These are phyloP conservation scores for Umimayanthus chanpuru DNA, from an alignment of 92 coral and sea anemone species.

Conservation along the genomic window DNA sequence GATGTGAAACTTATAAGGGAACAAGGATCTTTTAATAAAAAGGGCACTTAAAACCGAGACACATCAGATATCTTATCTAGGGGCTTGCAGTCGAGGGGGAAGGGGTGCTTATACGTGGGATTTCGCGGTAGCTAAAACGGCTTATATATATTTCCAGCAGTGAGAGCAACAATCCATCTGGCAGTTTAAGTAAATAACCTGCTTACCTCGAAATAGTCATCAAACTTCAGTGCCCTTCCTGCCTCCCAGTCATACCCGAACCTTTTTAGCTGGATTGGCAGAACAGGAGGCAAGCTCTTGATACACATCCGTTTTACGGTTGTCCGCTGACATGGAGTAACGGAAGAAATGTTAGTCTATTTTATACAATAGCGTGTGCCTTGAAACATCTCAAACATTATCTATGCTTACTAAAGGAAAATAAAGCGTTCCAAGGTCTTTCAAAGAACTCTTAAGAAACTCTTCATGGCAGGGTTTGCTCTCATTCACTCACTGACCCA, in stretches of 20 bases:
- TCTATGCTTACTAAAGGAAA: background rate
- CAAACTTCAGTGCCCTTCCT: constrained; percentile 86
- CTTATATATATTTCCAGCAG: background rate
- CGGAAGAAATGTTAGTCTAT: background rate
- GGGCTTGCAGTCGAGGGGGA: too few species aligned
- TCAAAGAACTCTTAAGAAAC: too few species aligned
- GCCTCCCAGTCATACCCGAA: constrained; percentile 98
- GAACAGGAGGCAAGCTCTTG: constrained; percentile 88
- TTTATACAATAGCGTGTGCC: background rate
- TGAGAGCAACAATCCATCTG: background rate
- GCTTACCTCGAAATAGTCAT: constrained; percentile 85
- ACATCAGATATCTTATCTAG: too few species aligned
- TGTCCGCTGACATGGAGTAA: constrained; percentile 69
- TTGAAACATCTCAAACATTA: background rate
- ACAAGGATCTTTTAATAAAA: too few species aligned
- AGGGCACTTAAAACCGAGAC: too few species aligned
- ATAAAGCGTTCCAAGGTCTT: background rate
- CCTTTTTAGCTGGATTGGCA: constrained; percentile 87
- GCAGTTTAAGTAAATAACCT: background rate
- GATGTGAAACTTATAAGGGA: too few species aligned
- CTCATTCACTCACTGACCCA: background rate
- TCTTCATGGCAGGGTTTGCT: too few species aligned
- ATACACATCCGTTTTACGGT: constrained; percentile 96
- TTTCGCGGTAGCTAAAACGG: background rate
- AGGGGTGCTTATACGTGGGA: too few species aligned